Conservation (phyloP, 2,113 vertebrate species). For the Elephantulus edwardii region DNA sequence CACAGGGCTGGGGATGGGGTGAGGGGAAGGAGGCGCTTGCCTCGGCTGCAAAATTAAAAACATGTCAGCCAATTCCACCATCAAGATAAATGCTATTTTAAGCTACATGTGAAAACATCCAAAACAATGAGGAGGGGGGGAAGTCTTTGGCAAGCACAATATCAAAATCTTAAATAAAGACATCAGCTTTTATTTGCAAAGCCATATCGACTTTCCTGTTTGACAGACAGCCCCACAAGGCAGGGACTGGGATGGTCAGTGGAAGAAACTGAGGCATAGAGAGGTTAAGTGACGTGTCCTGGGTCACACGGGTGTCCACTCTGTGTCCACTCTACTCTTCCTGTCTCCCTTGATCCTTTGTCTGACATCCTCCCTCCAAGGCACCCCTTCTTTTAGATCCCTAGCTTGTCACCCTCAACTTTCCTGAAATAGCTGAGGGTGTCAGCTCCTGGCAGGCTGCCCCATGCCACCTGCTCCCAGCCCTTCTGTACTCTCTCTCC, state of each 20-base stretch:
- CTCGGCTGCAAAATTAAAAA: neutral
- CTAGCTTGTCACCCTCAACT: neutral
- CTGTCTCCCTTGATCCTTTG: neutral
- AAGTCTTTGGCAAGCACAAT: neutral
- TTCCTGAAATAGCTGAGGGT: neutral
- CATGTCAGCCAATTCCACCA: neutral
- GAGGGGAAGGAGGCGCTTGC: fast-evolving
- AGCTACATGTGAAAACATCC: neutral
- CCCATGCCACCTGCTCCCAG: fast-evolving
- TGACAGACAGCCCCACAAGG: neutral
- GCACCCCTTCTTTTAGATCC: neutral
- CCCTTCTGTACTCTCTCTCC: neutral
- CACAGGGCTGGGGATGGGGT: neutral
- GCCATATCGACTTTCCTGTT: neutral
- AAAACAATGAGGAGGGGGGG: neutral
- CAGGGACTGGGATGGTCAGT: neutral
- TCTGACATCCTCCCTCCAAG: too few species aligned
- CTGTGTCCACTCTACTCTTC: neutral
- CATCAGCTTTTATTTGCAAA: fast-evolving
- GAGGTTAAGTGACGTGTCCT: neutral
- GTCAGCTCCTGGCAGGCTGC: neutral
- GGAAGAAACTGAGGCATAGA: neutral
- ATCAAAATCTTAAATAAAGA: neutral
- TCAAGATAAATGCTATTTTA: neutral
- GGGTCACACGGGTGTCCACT: neutral